Base-by-base conservation (phyloP, 1,140 invertebrate species). In the Notospermus geniculatus region DNA sequence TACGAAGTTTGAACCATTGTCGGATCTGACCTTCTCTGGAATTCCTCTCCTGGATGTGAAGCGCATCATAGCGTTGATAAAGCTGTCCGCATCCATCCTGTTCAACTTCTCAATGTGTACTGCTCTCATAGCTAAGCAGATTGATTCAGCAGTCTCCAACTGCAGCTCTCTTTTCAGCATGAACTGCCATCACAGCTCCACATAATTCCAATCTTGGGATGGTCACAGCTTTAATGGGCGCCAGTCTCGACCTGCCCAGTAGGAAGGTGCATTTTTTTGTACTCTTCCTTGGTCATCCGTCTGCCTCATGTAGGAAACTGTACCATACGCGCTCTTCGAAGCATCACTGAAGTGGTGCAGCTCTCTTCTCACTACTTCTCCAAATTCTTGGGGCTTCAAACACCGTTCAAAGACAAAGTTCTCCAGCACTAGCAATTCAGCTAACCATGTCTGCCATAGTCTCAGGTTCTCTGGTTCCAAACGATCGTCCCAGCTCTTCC, bases 151-250 rank as follows among this genome's bases (percentile, higher is more conserved):
- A n/a, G n/a, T n/a, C n/a, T n/a, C n/a, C n/a, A n/a, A n/a, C n/a
- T n/a, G n/a, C n/a, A n/a, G n/a, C n/a, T n/a, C n/a, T n/a, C n/a
- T n/a, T n/a, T n/a, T n/a, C n/a, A n/a, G n/a, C n/a, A n/a, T n/a
- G n/a, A n/a, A n/a, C n/a, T n/a, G n/a, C n/a, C n/a, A n/a, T n/a
- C n/a, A 45, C 28, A 1, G 65, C 62, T 2, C 54, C 61, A 9
- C 43, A 19, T 17, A 66, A 54, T 29, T 63, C 53, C 25, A 66
- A n/a, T 30, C 67, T 39, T 0, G 67, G 61, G n/a, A 68, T 65
- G 1, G 58, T 62, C 0, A 60, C 29, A 25, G 29, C 19, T 32
- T 60, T 52, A 9, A 60, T 13, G 1, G 60, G 57, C 29, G 52
- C 57, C 30, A 66, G 19, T 43, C 58, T 11, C 22, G 57, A 23